These are phyloP conservation scores for Phyllostomus hastatus DNA, from an alignment of 2,113 vertebrate species.

Conservation along the genomic window DNA sequence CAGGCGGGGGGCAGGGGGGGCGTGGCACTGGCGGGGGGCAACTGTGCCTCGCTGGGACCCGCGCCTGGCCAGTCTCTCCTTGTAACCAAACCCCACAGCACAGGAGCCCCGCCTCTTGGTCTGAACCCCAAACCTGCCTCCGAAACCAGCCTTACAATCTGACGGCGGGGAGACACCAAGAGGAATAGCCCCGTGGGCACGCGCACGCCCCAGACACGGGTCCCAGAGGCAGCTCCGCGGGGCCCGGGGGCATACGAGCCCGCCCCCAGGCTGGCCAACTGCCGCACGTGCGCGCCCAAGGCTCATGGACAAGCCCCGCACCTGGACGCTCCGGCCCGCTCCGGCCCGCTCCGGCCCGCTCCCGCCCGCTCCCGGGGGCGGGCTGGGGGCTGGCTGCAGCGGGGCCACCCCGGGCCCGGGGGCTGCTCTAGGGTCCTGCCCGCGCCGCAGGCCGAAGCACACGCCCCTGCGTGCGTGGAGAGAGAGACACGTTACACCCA, in stretches of 20 bases:
- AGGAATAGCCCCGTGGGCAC: constrained; percentile 17
- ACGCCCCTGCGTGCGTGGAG: background rate
- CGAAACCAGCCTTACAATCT: constrained; percentile 95
- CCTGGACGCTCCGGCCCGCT: background rate
- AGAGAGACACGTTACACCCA: background rate
- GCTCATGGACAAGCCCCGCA: background rate
- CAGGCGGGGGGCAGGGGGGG: background rate
- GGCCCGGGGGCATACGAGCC: accelerated
- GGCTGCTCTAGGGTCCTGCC: background rate
- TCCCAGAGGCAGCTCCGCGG: background rate
- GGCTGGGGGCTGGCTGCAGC: background rate
- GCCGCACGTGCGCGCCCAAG: accelerated
- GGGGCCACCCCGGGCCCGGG: background rate
- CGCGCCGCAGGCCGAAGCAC: background rate
- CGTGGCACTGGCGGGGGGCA: background rate
- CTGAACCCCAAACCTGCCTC: constrained; percentile 92
- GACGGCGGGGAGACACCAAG: constrained; percentile 49
- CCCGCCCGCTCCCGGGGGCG: background rate
- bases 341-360: background rate
- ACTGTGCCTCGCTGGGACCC: constrained; percentile 92
- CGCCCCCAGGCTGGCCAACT: accelerated
- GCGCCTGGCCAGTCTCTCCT: constrained; percentile 92
- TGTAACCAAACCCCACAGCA: constrained; percentile 93
- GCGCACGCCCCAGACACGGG: accelerated
- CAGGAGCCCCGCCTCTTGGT: constrained; percentile 90